These are phyloP conservation scores for Lepidocyrtinus sp. DNA, from an alignment of 2,888 invertebrate genomes.

Conservation along the genomic window DNA sequence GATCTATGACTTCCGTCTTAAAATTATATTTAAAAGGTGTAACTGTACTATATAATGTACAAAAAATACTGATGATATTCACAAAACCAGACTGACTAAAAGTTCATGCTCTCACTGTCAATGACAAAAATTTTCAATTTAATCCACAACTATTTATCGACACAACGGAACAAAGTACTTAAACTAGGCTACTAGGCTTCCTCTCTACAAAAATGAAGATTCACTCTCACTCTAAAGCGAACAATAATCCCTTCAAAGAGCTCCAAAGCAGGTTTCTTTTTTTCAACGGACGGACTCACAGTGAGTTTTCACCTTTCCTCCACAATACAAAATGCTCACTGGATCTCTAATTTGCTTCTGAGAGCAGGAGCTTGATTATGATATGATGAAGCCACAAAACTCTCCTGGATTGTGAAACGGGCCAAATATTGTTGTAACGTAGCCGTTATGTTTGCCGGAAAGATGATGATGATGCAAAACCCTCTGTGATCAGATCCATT, in stretches of 20 bases:
- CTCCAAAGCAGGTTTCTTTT: neutral
- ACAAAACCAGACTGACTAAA: too few relatives aligned
- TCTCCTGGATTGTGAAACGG: neutral
- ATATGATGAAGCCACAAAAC: neutral
- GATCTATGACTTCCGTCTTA: conserved; percentile 10
- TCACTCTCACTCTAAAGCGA: neutral
- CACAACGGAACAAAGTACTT: too few relatives aligned
- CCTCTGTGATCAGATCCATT: conserved; percentile 31
- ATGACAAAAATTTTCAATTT: too few relatives aligned
- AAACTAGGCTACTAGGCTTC: too few relatives aligned
- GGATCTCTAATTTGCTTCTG: conserved; percentile 13
- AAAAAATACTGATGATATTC: conserved; percentile 27
- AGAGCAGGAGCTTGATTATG: neutral
- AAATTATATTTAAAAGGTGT: neutral
- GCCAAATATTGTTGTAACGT: neutral
- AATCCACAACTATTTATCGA: too few relatives aligned
- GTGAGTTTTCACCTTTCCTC: neutral
- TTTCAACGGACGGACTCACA: neutral
- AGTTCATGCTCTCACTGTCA: too few relatives aligned
- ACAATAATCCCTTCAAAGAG: too few relatives aligned
- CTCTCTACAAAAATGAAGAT: too few relatives aligned
- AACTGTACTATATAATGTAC: conserved; percentile 30
- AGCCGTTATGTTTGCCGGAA: conserved; percentile 13
- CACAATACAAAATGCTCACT: conserved; percentile 7
- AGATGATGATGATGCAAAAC: conserved; percentile 7